Percentiles rank a stretch among this genome's conserved stretches.
These are phyloP conservation scores for Acipenser ruthenus DNA, from an alignment of 2,797 vertebrate genomes.

Conservation along the genomic window DNA sequence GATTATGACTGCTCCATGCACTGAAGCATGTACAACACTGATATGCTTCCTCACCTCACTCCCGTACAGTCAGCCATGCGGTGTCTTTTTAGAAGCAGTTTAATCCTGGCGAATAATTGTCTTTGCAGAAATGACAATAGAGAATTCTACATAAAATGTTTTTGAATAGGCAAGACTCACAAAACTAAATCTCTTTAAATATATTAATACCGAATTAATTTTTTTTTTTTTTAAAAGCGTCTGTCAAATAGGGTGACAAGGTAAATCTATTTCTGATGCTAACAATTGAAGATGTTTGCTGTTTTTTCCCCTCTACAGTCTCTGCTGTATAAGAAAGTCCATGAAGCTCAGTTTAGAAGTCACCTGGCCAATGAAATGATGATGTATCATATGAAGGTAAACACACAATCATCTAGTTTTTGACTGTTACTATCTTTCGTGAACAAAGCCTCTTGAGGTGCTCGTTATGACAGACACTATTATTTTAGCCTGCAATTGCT, in stretches of 20 bases:
- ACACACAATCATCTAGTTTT: background rate
- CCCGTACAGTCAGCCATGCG: too few species aligned
- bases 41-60: too few species aligned
- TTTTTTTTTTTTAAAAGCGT: too few species aligned
- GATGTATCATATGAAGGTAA: conserved; percentile 99
- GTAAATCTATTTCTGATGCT: background rate
- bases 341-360: conserved; percentile 91
- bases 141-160: background rate
- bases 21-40: too few species aligned
- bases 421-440: background rate
- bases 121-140: background rate
- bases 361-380: conserved; percentile 97
- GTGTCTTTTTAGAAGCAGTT: too few species aligned
- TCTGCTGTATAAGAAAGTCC: conserved; percentile 90
- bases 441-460: background rate
- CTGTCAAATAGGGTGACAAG: too few species aligned
- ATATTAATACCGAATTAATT: too few species aligned
- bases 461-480: too few species aligned
- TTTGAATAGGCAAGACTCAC: too few species aligned
- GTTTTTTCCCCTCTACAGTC: conserved; percentile 56
- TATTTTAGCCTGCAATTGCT: background rate
- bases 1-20: too few species aligned
- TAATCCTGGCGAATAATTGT: too few species aligned
- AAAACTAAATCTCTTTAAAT: too few species aligned
- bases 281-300: background rate